Evolutionary conservation across 2,797 vertebrate genomes (phyloP).

Genomic region (Gambusia yucatana): DNA sequence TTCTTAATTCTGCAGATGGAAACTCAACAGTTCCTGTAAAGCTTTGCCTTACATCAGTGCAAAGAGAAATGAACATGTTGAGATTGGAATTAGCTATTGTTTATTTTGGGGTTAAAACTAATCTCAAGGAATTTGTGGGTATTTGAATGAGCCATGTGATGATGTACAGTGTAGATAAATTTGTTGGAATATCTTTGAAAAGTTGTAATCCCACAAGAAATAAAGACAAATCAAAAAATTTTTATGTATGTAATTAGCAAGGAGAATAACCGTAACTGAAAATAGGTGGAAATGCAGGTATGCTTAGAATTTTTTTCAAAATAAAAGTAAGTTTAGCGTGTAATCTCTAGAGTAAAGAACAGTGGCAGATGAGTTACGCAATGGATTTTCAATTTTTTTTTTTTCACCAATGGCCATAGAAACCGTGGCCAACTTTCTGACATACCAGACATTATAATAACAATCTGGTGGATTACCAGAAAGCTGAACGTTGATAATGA

Average conservation of each 20-base stretch:
- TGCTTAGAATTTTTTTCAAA: too few relatives aligned
- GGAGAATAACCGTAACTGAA: background rate
- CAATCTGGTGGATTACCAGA: constrained; percentile 1
- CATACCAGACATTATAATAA: background rate
- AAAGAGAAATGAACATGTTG: constrained; percentile 46
- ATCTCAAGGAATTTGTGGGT: constrained; percentile 60
- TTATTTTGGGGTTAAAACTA: constrained; percentile 66
- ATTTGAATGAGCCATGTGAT: constrained; percentile 37
- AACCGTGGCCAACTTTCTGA: background rate
- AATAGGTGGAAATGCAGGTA: background rate
- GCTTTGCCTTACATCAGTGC: constrained; percentile 41
- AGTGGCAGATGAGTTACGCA: background rate
- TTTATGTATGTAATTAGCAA: background rate
- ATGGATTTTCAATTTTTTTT: background rate
- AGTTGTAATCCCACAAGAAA: background rate
- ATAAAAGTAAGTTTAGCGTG: too few relatives aligned
- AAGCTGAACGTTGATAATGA: background rate
- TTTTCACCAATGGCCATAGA: background rate
- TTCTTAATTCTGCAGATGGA: constrained; percentile 41
- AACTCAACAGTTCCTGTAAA: constrained; percentile 31
- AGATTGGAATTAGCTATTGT: constrained; percentile 53
- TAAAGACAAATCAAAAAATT: background rate
- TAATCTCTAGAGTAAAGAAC: background rate
- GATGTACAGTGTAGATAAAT: background rate
- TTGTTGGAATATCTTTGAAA: background rate